These are phyloP conservation scores for Megamerina dolium DNA, from an alignment of 2,888 invertebrate species.

Conservation along the genomic window DNA sequence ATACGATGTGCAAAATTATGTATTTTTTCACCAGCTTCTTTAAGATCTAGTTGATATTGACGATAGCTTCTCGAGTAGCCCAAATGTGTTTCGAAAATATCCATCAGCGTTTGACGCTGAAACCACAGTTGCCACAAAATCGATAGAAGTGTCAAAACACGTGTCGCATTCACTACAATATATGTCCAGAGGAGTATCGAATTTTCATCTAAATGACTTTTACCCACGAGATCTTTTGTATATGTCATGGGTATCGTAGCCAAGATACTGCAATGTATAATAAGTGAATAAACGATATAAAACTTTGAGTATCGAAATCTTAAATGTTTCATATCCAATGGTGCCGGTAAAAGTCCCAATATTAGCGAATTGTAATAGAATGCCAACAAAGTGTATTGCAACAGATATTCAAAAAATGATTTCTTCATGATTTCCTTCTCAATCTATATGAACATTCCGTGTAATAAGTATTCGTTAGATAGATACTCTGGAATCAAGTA, in stretches of 20 bases:
- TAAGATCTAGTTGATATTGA: too few species aligned
- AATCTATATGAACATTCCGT: too few species aligned
- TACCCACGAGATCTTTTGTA: neutral
- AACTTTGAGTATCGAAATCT: neutral
- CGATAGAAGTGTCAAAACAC: neutral
- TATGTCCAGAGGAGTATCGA: slow-evolving; percentile 9
- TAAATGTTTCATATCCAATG: neutral
- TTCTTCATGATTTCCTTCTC: too few species aligned
- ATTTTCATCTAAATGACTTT: slow-evolving; percentile 2
- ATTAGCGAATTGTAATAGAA: slow-evolving; percentile 8
- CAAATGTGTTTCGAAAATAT: neutral
- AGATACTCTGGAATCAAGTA: too few species aligned
- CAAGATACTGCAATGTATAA: too few species aligned
- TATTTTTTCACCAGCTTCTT: too few species aligned
- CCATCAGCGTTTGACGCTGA: neutral
- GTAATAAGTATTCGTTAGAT: too few species aligned
- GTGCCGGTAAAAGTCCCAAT: slow-evolving; percentile 10
- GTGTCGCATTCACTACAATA: neutral
- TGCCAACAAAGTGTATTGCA: neutral
- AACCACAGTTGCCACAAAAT: slow-evolving; percentile 8
- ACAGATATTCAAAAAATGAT: slow-evolving; percentile 4
- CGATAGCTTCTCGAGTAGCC: neutral
- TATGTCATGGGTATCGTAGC: too few species aligned
- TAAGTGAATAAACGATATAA: too few species aligned
- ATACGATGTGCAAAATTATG: too few species aligned